phyloP scores from a whole-genome alignment of 2,888 invertebrate species.

The Eretmocerus hayati region DNA sequence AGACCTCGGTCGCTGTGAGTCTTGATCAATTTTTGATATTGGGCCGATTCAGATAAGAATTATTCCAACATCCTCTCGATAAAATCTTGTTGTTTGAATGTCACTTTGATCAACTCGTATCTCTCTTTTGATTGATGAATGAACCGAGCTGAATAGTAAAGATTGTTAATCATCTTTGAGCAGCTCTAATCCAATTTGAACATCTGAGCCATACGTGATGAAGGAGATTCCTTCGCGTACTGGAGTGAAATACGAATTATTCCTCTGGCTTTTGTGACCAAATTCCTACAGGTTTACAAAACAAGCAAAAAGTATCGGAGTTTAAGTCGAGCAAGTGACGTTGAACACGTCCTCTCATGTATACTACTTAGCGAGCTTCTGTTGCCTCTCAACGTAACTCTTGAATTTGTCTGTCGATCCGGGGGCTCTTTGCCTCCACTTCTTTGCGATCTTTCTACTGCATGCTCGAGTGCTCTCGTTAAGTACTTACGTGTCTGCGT shows the following conservation, averaged over 20 bases:
- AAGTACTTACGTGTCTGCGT: constrained; percentile 35
- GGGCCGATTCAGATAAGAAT: no score
- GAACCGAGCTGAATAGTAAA: no score
- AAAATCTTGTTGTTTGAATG: no score
- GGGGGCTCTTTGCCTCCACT: constrained; percentile 4
- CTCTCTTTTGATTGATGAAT: no score
- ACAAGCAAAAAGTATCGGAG: no score
- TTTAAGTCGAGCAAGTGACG: background rate
- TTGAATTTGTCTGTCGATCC: background rate
- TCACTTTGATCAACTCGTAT: no score
- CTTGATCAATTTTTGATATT: no score
- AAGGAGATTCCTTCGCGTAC: constrained; percentile 1
- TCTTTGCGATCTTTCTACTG: constrained; percentile 23
- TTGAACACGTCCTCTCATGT: constrained; percentile 3
- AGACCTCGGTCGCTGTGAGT: no score
- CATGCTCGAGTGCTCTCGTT: constrained; percentile 34
- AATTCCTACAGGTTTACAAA: background rate
- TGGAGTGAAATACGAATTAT: constrained; percentile 1
- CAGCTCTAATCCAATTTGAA: no score
- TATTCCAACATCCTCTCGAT: no score
- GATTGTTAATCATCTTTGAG: no score
- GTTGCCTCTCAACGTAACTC: background rate
- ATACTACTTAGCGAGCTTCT: background rate
- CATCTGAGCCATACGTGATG: no score
- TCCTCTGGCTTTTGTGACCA: background rate